Base-by-base conservation (phyloP, 1,140 invertebrate species). In the Eupristina koningsbergeri region DNA sequence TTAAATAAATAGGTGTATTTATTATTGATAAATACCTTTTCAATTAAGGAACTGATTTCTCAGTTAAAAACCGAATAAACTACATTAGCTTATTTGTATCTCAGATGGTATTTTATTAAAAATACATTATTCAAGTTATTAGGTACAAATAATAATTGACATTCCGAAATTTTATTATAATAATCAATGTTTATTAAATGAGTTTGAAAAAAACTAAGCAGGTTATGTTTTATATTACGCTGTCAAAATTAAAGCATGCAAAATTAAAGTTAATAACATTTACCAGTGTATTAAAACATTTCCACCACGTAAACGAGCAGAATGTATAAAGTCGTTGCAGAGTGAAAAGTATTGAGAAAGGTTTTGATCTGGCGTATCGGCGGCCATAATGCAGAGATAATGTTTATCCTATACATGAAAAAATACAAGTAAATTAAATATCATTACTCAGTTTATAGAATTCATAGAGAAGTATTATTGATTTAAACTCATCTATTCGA, bases 271-370 rank as follows among this genome's bases (percentile, higher is more conserved):
- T 6, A 22, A 69, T 17, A 69, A 39, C 29, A 91, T 93, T 95
- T 93, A 98, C 97, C 98, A 99, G 91, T 99, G 98, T 88, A 99
- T 98, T 26, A 99, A 94, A 50, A 99, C 98, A 90, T 96, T 96
- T 83, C 98, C 98, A 83, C 97, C 97, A 53, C 96, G 94, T 0
- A 98, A 92, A 76, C 98, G 93, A 1, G 98, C 98, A 1, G 95
- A 95, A 91, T 99, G 98, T 88, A 99, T 99, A 89, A 99, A 99
- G 89, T 99, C 98, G 92, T 98, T 99, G 92, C 97, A 98, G 67
- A 97, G 92, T 29, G 96, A 95, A 93, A 99, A 99, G 93, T 97
- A 98, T 91, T 98, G 97, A 22, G 95, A 95, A 17, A 99, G 93
- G 92, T 99, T 98, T 92, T 99, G 98, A 89, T 97, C 96, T 0